Percentiles rank a stretch among this genome's conserved stretches.
These are phyloP conservation scores for Atopsyche davidsoni DNA, from an alignment of 1,140 invertebrate species.

Conservation along the genomic window DNA sequence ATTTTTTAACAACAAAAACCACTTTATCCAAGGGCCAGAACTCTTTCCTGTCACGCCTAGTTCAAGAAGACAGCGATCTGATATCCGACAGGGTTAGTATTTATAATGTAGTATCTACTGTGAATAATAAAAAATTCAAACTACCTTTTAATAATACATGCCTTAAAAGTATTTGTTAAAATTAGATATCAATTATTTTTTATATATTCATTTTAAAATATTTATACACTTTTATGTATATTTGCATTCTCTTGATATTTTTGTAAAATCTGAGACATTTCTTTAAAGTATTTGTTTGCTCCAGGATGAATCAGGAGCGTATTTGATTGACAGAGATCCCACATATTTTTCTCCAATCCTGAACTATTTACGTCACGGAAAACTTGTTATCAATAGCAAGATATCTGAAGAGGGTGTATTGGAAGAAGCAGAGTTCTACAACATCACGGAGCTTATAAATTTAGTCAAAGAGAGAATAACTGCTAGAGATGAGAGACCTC, in stretches of 20 bases:
- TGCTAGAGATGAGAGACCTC: slow-evolving; percentile 63
- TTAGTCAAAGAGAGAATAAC: slow-evolving; percentile 90
- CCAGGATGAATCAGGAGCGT: slow-evolving; percentile 97
- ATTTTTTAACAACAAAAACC: slow-evolving; percentile 94
- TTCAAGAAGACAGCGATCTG: slow-evolving; percentile 90
- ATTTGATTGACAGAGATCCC: slow-evolving; percentile 97
- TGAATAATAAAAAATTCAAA: too few relatives aligned
- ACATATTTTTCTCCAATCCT: slow-evolving; percentile 96
- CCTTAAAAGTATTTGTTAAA: too few relatives aligned
- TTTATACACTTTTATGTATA: neutral
- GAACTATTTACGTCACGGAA: slow-evolving; percentile 97
- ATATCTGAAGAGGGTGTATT: slow-evolving; percentile 95
- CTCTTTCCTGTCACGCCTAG: slow-evolving; percentile 93
- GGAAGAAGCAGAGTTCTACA: slow-evolving; percentile 99
- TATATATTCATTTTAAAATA: neutral
- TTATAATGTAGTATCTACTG: too few relatives aligned
- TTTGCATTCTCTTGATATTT: too few relatives aligned
- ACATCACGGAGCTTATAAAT: slow-evolving; percentile 91
- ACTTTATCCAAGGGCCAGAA: slow-evolving; percentile 92
- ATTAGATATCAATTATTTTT: too few relatives aligned
- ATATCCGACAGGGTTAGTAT: slow-evolving; percentile 82
- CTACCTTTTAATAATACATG: too few relatives aligned
- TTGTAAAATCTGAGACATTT: too few relatives aligned
- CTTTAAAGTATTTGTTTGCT: slow-evolving; percentile 35
- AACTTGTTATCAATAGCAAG: slow-evolving; percentile 95